phyloP scores from a whole-genome alignment of 35 echinoderm and acorn worm species.

The Strongylocentrotus purpuratus region DNA sequence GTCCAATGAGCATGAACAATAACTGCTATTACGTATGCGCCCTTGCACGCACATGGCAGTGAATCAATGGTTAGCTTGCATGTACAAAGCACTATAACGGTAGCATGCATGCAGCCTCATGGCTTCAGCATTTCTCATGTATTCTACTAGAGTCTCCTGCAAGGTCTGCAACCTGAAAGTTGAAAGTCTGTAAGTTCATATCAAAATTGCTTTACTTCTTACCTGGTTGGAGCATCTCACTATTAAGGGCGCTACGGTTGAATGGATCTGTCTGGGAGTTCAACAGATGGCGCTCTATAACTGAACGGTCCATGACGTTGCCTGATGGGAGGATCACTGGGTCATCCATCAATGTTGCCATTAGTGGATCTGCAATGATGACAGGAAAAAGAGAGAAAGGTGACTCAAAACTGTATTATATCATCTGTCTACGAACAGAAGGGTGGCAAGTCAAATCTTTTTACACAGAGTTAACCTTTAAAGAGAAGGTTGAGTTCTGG shows the following conservation, averaged over 20 bases:
- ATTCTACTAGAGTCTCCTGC: background rate
- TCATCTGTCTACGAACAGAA: too few species aligned
- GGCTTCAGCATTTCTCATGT: background rate
- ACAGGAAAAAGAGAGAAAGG: background rate
- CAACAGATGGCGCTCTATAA: slow-evolving; percentile 94
- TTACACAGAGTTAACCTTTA: too few species aligned
- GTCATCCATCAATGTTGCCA: slow-evolving; percentile 94
- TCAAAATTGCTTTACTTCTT: background rate
- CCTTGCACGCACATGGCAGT: too few species aligned
- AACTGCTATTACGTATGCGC: too few species aligned
- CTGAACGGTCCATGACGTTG: slow-evolving; percentile 87
- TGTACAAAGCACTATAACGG: too few species aligned
- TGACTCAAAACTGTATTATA: background rate
- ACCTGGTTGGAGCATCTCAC: slow-evolving; percentile 85
- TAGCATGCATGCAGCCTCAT: too few species aligned
- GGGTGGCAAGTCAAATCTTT: too few species aligned
- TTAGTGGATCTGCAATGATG: slow-evolving; percentile 79
- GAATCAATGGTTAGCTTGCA: too few species aligned
- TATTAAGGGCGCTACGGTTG: slow-evolving; percentile 74
- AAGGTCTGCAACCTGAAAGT: background rate
- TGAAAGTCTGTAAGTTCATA: background rate
- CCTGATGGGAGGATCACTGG: slow-evolving; percentile 93
- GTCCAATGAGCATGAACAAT: too few species aligned
- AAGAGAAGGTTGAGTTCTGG: too few species aligned
- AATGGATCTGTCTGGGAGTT: slow-evolving; percentile 98